phyloP scores from a whole-genome alignment of 2,888 invertebrate species.

The Nephrotoma guestfalica region DNA sequence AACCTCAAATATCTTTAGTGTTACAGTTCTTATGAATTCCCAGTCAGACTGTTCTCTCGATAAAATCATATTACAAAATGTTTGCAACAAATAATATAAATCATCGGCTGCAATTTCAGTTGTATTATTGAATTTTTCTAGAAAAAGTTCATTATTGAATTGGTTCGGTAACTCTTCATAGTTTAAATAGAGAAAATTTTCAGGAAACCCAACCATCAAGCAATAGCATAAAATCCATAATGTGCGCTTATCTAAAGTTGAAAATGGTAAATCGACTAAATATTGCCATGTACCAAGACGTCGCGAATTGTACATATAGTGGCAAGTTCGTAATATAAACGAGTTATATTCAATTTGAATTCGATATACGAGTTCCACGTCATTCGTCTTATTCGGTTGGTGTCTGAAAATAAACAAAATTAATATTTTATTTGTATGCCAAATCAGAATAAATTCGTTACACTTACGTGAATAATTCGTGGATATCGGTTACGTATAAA shows the following conservation, averaged over 20 bases:
- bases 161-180: constrained; percentile 7
- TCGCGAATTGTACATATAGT: constrained; percentile 52
- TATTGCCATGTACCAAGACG: constrained; percentile 70
- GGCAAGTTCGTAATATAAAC: constrained; percentile 52
- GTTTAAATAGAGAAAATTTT: constrained; percentile 17
- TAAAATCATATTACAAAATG: constrained; percentile 67
- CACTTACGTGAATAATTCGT: constrained; percentile 25
- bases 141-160: constrained; percentile 23
- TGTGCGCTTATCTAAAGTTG: constrained; percentile 38
- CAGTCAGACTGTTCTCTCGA: constrained; percentile 43
- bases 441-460: background rate
- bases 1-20: constrained; percentile 56
- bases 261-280: constrained; percentile 58
- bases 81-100: constrained; percentile 59
- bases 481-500: constrained; percentile 55
- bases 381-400: constrained; percentile 26
- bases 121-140: constrained; percentile 46
- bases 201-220: constrained; percentile 40
- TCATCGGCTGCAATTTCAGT: constrained; percentile 52
- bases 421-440: background rate
- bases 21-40: constrained; percentile 48
- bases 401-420: constrained; percentile 15
- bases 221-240: constrained; percentile 53
- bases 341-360: constrained; percentile 59
- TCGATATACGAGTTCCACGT: constrained; percentile 37